Evolutionary conservation across 2,797 vertebrate species (phyloP), one percentile per base, ranked within the genome.

Genomic region (Cuniculus paca): DNA sequence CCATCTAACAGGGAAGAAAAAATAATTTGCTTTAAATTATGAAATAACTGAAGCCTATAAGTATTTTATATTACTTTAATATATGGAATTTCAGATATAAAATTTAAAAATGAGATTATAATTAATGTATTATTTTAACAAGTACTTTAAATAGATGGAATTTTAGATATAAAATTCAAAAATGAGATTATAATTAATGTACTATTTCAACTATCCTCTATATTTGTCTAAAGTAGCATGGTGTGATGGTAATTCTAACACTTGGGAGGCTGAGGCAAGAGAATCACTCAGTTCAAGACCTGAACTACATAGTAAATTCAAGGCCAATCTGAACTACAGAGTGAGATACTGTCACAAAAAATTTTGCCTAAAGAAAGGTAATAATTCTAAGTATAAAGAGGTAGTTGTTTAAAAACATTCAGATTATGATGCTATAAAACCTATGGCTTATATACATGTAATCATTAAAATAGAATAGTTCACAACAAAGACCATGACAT

Each of bases 1-100:
- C 89, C 75, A 90, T 85, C 65, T 89, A 95, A 95, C 12, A 88
- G 83, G 9, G 50, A 17, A 45, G 39, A 48, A 50, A 94, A 92
- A 89, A 79, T 63, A 84, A 89, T 94, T 91, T 96, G 56, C 52
- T 94, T 86, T 89, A 92, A 95, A 91, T 94, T 86, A 80, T 74
- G 11, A 95, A 90, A 83, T 88, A 91, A 92, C 34, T 85, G 81
- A 72, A 90, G n/a, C 52, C 26, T 93, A 28, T 24, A 88, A 77
- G 78, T 90, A 56, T 68, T 39, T 91, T 96, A 24, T 82, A 82
- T 72, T 88, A 95, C 31, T 82, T 92, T 36, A 93, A 88, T 34
- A 90, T 34, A 42, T 48, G 56, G 56, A 28, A 11, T 85, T 88
- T 85, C 58, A 95, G 86, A 65, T 54, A 58, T 13, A 86, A 96